phyloP scores from a whole-genome alignment of 2,797 vertebrate species.

The Hemibagrus guttatus region DNA sequence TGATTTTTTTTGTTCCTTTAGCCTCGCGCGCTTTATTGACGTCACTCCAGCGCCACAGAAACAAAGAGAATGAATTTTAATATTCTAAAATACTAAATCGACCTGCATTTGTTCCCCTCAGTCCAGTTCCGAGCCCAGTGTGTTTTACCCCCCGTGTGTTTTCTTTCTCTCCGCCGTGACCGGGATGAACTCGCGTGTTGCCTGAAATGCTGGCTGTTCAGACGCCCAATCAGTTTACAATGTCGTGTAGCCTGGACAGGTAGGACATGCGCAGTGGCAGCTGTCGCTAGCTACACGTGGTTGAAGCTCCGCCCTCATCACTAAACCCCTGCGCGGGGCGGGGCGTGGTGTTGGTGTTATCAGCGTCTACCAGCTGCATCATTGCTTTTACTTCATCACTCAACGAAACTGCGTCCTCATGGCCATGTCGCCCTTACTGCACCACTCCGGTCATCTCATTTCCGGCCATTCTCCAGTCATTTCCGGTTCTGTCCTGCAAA shows the following conservation, averaged over 20 bases:
- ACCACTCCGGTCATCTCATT: conserved; percentile 42
- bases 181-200: no score
- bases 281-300: neutral
- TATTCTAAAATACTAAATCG: neutral
- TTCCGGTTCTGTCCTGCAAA: conserved; percentile 52
- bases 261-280: neutral
- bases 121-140: no score
- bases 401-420: neutral
- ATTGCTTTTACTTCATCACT: neutral
- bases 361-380: neutral
- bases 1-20: no score
- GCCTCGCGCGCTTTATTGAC: no score
- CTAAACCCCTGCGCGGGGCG: neutral
- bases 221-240: no score
- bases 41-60: neutral
- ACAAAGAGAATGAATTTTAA: neutral
- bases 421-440: neutral
- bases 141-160: no score
- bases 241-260: neutral
- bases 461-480: conserved; percentile 55
- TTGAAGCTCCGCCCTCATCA: neutral
- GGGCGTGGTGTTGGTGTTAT: conserved; percentile 24
- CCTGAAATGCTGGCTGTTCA: no score
- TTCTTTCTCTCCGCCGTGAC: no score
- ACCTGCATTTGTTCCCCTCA: no score